Percentiles rank a stretch among this genome's conserved stretches.
These are phyloP conservation scores for Smittia sp. DNA, from an alignment of 2,888 invertebrate species.

Conservation along the genomic window DNA sequence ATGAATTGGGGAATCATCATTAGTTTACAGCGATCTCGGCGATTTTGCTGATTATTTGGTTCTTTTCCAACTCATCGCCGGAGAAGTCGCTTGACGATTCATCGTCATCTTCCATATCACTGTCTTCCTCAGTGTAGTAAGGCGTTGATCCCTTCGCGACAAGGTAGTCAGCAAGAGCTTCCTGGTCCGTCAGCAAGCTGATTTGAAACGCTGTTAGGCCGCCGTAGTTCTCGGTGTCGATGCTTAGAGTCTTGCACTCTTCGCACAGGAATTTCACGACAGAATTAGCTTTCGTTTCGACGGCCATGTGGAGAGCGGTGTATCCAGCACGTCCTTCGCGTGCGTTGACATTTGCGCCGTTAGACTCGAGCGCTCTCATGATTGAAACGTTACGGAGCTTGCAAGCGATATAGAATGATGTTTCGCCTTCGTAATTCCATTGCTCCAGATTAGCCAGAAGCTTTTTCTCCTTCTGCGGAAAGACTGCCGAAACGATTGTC, in stretches of 20 bases:
- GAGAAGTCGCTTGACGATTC: neutral
- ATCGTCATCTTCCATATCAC: conserved; percentile 19
- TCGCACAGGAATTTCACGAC: conserved; percentile 32
- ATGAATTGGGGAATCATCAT: neutral
- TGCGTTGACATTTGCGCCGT: conserved; percentile 35
- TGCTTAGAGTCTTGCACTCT: conserved; percentile 8
- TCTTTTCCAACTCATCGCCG: conserved; percentile 17
- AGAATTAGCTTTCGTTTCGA: conserved; percentile 9
- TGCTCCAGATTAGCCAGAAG: conserved; percentile 28
- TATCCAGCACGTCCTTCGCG: conserved; percentile 33
- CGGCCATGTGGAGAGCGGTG: conserved; percentile 2
- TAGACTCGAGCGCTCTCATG: conserved; percentile 15
- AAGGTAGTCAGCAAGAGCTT: conserved; percentile 12
- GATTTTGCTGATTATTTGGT: conserved; percentile 35
- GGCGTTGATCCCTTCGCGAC: conserved; percentile 22
- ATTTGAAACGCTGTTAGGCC: conserved; percentile 36
- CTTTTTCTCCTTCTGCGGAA: neutral
- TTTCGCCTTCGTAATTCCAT: conserved; percentile 38
- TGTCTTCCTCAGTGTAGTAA: neutral
- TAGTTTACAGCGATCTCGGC: conserved; percentile 37
- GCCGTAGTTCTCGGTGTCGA: conserved; percentile 32
- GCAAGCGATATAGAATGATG: conserved; percentile 24
- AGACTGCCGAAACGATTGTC: neutral
- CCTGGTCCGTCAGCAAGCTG: neutral
- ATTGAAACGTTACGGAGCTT: conserved; percentile 14